Evolutionary conservation across 2,797 vertebrate genomes (phyloP).

Genomic region (Carapus acus): DNA sequence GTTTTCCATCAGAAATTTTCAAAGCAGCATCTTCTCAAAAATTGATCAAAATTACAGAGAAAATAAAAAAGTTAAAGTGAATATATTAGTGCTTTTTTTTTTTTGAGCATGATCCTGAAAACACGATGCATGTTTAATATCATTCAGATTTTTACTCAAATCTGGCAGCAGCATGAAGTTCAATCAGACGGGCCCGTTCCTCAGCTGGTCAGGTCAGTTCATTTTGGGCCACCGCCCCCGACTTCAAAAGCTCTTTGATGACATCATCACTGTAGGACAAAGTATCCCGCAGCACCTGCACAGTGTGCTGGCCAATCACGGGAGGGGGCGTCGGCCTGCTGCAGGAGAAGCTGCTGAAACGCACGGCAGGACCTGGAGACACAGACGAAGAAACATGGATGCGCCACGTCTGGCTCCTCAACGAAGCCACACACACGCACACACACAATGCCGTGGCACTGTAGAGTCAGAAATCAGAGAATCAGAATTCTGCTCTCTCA

Average conservation of each 20-base stretch:
- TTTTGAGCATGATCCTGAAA: background rate
- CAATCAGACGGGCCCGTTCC: no score
- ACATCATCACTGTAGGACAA: conserved; percentile 49
- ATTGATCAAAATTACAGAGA: no score
- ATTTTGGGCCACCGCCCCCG: conserved; percentile 47
- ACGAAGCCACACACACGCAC: background rate
- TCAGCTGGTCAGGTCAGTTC: conserved; percentile 32
- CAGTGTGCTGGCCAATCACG: conserved; percentile 63
- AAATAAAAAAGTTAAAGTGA: no score
- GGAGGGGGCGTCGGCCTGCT: conserved; percentile 52
- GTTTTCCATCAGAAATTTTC: no score
- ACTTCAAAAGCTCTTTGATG: conserved; percentile 52
- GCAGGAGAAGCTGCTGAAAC: conserved; percentile 49
- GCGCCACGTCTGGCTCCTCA: no score
- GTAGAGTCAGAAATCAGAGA: no score
- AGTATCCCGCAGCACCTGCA: conserved; percentile 54
- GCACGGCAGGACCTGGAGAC: conserved; percentile 54
- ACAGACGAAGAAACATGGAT: background rate
- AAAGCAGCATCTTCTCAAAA: no score
- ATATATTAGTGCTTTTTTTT: background rate
- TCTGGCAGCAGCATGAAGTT: no score
- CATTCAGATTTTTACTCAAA: background rate
- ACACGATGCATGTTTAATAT: background rate
- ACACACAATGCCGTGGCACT: background rate
- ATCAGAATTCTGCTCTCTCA: conserved; percentile 1